Evolutionary conservation across 2,797 vertebrate species (phyloP), one percentile per base, ranked within the genome.

Genomic region (Alcedo atthis): DNA sequence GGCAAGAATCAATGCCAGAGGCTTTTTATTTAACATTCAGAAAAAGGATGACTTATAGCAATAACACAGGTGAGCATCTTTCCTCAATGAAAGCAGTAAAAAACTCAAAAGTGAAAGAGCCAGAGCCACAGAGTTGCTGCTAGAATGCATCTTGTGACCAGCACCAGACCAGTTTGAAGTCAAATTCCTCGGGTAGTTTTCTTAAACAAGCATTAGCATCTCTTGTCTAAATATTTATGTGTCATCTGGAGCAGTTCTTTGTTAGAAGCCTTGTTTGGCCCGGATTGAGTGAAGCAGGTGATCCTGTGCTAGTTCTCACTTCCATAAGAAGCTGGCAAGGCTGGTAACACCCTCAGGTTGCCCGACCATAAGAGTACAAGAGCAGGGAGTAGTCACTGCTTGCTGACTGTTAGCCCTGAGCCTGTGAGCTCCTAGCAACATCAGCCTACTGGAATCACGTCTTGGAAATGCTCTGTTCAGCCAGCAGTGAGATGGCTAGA

Each of bases 281-380:
- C 80, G 17, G 10, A 78, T 58, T 66, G 5, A 30, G 26, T 21
- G 18, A 37, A 17, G 12, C 9, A 35, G 15, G 3, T 9, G 20
- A 58, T 35, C 32, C 46, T 66, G 46, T 0, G 0, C 54, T 2
- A 19, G 19, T 3, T 8, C 32, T 63, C 26, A 15, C 10, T 20
- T 57, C 22, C 21, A 1, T 26, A 10, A 75, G n/a, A 33, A n/a
- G 32, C 0, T 76, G 35, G 33, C 35, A 45, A 69, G 32, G 43
- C 32, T 15, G 18, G 21, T 64, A 62, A 58, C 0, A 0, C 21
- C 10, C 22, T 4, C 35, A 42, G 9, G 12, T 37, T 55, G 12
- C 12, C 32, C 0, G 0, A 79, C 43, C 13, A 76, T 1, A 0
- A 0, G 55, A 77, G 12, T 43, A 59, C 1, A 2, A 28, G 0